Percentiles rank a stretch among this genome's conserved stretches.
Conservation (phyloP, 2,797 vertebrate species). For the Chelmon rostratus region DNA sequence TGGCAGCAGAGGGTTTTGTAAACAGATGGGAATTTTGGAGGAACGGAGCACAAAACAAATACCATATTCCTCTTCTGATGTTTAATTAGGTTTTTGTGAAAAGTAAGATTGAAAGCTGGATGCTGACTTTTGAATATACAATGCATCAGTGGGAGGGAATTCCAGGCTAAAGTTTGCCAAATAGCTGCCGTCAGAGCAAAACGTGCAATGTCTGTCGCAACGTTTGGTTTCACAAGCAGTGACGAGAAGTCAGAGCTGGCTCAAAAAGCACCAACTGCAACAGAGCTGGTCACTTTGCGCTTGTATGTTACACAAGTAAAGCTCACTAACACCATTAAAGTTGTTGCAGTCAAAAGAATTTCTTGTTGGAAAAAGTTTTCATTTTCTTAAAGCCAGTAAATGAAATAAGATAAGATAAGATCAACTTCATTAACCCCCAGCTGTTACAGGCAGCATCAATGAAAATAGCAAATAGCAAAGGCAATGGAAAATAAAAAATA, state of each 20-base stretch:
- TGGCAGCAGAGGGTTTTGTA: conserved; percentile 27
- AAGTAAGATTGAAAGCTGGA: background rate
- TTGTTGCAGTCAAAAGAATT: background rate
- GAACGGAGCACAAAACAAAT: background rate
- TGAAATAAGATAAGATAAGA: too few relatives aligned
- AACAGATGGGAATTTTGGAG: conserved; percentile 34
- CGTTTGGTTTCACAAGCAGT: background rate
- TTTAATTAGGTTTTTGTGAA: background rate
- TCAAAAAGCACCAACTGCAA: background rate
- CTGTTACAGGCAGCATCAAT: too few relatives aligned
- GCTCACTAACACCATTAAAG: background rate
- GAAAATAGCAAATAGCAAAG: too few relatives aligned
- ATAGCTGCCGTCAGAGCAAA: background rate
- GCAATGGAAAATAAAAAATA: too few relatives aligned
- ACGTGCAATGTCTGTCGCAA: background rate
- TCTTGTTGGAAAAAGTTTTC: background rate
- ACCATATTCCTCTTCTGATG: background rate
- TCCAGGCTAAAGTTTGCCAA: background rate
- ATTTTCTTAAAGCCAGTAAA: rapidly evolving
- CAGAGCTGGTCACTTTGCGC: background rate
- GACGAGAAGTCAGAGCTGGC: background rate
- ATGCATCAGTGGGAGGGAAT: background rate
- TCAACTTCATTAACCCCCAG: too few relatives aligned
- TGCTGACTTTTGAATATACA: background rate
- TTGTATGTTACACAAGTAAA: background rate